A percentile compares a stretch with the other conserved stretches of the same genome.
Conservation (phyloP, 2,113 vertebrate genomes). For the Planiliza haematocheilus region DNA sequence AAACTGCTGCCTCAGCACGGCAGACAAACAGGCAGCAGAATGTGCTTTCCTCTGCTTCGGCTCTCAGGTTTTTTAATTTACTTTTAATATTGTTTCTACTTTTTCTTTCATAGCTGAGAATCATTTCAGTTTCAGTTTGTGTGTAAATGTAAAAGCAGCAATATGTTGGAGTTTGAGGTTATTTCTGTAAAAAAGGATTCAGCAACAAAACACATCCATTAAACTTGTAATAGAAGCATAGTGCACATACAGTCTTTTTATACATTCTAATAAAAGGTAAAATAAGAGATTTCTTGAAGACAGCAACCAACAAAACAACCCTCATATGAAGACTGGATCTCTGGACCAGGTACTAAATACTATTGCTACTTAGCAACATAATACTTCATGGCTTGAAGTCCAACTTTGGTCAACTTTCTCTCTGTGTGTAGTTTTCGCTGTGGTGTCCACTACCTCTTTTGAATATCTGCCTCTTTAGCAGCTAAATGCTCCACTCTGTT, state of each 20-base stretch:
- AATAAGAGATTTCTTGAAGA: too few species aligned
- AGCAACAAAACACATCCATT: background rate
- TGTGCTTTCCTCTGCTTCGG: conserved; percentile 33
- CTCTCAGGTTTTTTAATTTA: conserved; percentile 24
- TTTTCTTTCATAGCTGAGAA: background rate
- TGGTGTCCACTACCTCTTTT: background rate
- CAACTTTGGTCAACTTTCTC: too few species aligned
- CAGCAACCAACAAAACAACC: background rate
- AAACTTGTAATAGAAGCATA: too few species aligned
- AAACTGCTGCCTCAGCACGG: conserved; percentile 68
- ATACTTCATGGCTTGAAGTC: too few species aligned
- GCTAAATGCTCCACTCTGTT: background rate
- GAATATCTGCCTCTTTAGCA: background rate
- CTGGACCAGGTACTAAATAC: too few species aligned
- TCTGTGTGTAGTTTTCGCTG: background rate
- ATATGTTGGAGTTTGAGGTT: too few species aligned
- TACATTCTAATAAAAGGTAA: too few species aligned
- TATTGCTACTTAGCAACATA: too few species aligned
- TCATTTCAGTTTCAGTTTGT: too few species aligned
- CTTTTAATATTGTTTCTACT: background rate
- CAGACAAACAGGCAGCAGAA: conserved; percentile 42
- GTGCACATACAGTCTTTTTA: too few species aligned
- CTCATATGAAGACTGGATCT: too few species aligned
- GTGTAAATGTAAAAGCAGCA: too few species aligned
- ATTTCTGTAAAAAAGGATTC: background rate